phyloP scores from a whole-genome alignment of 2,797 vertebrate species.

The Delichon dasypus region DNA sequence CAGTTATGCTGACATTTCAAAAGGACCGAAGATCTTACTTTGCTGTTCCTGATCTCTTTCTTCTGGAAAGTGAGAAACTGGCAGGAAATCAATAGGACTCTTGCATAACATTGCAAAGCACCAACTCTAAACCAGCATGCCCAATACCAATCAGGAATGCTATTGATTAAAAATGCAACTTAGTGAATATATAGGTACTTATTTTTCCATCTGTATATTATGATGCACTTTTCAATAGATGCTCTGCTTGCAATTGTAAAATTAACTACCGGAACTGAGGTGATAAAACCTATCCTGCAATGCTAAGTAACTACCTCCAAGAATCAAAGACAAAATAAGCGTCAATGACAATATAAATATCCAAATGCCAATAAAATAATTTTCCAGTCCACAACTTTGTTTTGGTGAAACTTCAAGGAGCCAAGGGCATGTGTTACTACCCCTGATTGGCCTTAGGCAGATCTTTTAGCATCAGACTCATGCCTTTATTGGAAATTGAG shows the following conservation, averaged over 20 bases:
- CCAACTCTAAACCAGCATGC: not conserved
- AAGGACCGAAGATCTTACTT: not conserved
- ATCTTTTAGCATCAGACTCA: not conserved
- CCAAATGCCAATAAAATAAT: not conserved
- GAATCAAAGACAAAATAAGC: not conserved
- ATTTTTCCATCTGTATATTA: slow-evolving; percentile 27
- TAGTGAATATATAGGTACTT: not conserved
- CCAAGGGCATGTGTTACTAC: not conserved
- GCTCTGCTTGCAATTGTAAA: not conserved
- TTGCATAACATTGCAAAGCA: not conserved
- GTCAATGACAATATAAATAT: not conserved
- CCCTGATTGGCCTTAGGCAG: not conserved
- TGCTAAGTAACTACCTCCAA: not conserved
- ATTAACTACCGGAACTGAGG: not conserved
- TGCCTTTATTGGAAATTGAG: not conserved
- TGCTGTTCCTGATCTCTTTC: not conserved
- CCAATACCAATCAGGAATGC: not conserved
- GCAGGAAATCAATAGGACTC: not conserved
- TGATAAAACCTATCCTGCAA: not conserved
- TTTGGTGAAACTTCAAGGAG: not conserved
- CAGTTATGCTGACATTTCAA: not conserved
- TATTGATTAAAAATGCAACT: slow-evolving; percentile 17
- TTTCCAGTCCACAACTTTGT: not conserved
- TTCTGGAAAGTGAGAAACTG: not conserved
- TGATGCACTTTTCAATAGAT: not conserved